Base-by-base conservation (phyloP, 2,113 vertebrate species). In the Erinaceus europaeus region DNA sequence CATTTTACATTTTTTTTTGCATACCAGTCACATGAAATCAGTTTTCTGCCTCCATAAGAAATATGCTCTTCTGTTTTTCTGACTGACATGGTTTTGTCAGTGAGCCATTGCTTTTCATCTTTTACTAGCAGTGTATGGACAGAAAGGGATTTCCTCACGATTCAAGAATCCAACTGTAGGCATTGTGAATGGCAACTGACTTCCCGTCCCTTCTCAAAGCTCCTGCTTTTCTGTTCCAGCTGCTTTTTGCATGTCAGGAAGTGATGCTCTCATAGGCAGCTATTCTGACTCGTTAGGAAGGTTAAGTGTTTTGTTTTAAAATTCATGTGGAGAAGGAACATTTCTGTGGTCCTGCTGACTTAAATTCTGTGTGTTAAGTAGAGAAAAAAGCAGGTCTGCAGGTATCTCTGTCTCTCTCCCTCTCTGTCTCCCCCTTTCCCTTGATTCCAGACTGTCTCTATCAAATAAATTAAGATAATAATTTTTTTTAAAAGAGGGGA, bases 21-120 rank as follows among this genome's bases (percentile, higher is more conserved):
- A 8, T 81, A 52, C 77, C 73, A 67, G 55, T 77, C 5, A 8
- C 29, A 74, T 14, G 81, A 52, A 59, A 23, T 34, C 29, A 36
- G 27, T 42, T 77, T 76, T 89, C n/a, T 44, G 64, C 21, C 81
- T 81, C 67, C n/a, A 90, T 9, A 69, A 71, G 27, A 78, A 85
- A 82, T 25, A 36, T 6, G 2, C 15, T 27, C 5, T 36, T 13
- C 72, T 74, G 2, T 38, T 84, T 89, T 81, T 57, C 32, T 78
- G 50, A 61, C 81, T 50, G 40, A 27, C 32, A 9, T 34, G 23
- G 29, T 64, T 6, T 79, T 83, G 34, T 36, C 50, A 44, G 7
- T 38, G 42, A 91, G 36, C 21, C 23, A 69, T 80, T 52, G 25
- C 48, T 50, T 84, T 69, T n/a, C 48, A 61, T 25, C 20, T 59